A percentile compares a stretch with the other conserved stretches of the same genome.
Conservation (phyloP, 1,140 invertebrate genomes). For the Cydia strobilella region DNA sequence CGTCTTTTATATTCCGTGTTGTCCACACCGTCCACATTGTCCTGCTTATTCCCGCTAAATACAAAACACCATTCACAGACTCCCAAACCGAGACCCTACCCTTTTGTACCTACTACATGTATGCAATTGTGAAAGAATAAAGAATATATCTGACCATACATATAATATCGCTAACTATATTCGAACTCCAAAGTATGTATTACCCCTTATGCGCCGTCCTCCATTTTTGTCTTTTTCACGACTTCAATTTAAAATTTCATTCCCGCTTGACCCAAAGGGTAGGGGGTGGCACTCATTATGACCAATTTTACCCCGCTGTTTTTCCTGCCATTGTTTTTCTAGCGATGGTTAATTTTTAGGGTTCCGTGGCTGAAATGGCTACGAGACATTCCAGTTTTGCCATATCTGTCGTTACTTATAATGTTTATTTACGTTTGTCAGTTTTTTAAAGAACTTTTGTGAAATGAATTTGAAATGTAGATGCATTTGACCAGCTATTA, state of each 20-base stretch:
- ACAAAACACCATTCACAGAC: constrained; percentile 12
- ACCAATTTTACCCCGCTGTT: constrained; percentile 73
- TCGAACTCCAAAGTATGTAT: constrained; percentile 40
- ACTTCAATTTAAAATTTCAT: constrained; percentile 78
- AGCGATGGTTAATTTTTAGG: constrained; percentile 68
- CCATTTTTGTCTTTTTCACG: constrained; percentile 75
- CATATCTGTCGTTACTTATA: too few relatives aligned
- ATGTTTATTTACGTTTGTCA: too few relatives aligned
- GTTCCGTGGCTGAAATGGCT: not conserved
- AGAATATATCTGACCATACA: too few relatives aligned
- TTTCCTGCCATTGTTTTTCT: constrained; percentile 66
- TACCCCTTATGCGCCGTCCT: constrained; percentile 44
- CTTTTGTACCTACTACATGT: too few relatives aligned
- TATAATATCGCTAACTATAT: not conserved
- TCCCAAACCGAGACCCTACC: constrained; percentile 22
- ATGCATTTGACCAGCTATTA: too few relatives aligned
- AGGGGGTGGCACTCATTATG: constrained; percentile 69
- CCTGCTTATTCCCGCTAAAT: not conserved
- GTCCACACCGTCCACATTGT: not conserved
- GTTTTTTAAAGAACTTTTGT: too few relatives aligned
- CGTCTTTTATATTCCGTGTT: not conserved
- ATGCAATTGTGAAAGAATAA: too few relatives aligned
- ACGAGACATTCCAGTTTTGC: not conserved
- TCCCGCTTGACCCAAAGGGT: constrained; percentile 70
- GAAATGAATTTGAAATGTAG: too few relatives aligned